Evolutionary conservation across 1,140 invertebrate species (phyloP).

Genomic region (Dreissena rostriformis): DNA sequence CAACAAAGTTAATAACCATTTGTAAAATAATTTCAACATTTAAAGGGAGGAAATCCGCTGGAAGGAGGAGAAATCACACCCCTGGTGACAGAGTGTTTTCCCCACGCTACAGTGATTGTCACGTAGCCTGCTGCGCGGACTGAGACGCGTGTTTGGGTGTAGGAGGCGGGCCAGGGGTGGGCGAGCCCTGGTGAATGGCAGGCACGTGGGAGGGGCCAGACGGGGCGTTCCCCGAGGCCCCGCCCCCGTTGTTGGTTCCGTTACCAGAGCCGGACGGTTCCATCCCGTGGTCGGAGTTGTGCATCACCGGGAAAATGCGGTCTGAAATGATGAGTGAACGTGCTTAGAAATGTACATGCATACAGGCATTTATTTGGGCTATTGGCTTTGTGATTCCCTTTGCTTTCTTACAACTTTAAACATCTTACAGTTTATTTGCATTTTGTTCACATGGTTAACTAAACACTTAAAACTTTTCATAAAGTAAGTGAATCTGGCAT

Average conservation of each 20-base stretch:
- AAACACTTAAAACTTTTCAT: too few relatives aligned
- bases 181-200: slow-evolving; percentile 57
- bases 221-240: slow-evolving; percentile 43
- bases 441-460: too few relatives aligned
- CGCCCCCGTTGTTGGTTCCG: slow-evolving; percentile 40
- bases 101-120: slow-evolving; percentile 46
- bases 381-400: too few relatives aligned
- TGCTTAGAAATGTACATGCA: too few relatives aligned
- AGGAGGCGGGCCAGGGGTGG: slow-evolving; percentile 56
- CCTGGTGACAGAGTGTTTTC: slow-evolving; percentile 3
- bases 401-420: too few relatives aligned
- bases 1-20: too few relatives aligned
- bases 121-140: slow-evolving; percentile 32
- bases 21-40: too few relatives aligned
- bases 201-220: slow-evolving; percentile 54
- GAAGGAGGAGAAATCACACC: too few relatives aligned
- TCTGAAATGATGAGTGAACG: slow-evolving; percentile 56
- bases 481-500: too few relatives aligned
- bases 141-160: slow-evolving; percentile 37
- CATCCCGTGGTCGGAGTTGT: slow-evolving; percentile 71
- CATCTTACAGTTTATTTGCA: too few relatives aligned
- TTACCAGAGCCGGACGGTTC: slow-evolving; percentile 46
- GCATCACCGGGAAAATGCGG: slow-evolving; percentile 74
- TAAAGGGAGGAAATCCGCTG: too few relatives aligned
- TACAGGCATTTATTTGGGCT: too few relatives aligned